Base-by-base conservation (phyloP, 2,888 invertebrate species). In the Pharmacophagus antenor region DNA sequence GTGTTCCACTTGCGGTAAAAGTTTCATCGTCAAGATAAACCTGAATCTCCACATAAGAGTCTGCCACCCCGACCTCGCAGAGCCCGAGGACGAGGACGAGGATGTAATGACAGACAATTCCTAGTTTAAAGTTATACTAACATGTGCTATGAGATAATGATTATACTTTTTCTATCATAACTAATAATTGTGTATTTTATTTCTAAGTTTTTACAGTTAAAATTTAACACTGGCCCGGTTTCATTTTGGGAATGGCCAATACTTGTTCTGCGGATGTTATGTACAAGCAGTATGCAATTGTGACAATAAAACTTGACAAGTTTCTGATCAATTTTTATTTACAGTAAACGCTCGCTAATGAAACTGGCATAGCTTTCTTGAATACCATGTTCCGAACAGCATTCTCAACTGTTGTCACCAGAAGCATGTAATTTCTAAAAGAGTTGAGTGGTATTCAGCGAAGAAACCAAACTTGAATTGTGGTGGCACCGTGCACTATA, bases 31-130 rank as follows among this genome's bases (percentile, higher is more conserved):
- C 12, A 86, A 88, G 67, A 89, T 90, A 5, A 90, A 90, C 66
- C 69, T 90, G 65, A 89, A 90, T 65, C 76, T 90, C 3, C 90
- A 90, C 63, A 88, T 89, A 63, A 68, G 90, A 58, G 88, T 90
- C 1, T 89, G 90, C 64, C 90, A 90, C 64, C 90, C 90, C 0
- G 90, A 90, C 62, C 69, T 90, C 1, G 90, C 84, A 0, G 90
- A 89, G 22, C 88, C 88, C 0, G 90, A 88, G 55, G 90, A 89
- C 15, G 90, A 89, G 0, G 89, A 89, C 1, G 90, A 89, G n/a
- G 88, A 88, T 51, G 85, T 87, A 1, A 85, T 88, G 86, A 87
- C 88, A 21, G 89, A 89, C 65, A 85, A 88, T 64, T 88, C 88
- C 62, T 88, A 88, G 79, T 71, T 68, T 63, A 71, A 72, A 67